A percentile compares a stretch with the other conserved stretches of the same genome.
phyloP scores from a whole-genome alignment of 2,797 vertebrate species.

The Pelochelys cantorii region DNA sequence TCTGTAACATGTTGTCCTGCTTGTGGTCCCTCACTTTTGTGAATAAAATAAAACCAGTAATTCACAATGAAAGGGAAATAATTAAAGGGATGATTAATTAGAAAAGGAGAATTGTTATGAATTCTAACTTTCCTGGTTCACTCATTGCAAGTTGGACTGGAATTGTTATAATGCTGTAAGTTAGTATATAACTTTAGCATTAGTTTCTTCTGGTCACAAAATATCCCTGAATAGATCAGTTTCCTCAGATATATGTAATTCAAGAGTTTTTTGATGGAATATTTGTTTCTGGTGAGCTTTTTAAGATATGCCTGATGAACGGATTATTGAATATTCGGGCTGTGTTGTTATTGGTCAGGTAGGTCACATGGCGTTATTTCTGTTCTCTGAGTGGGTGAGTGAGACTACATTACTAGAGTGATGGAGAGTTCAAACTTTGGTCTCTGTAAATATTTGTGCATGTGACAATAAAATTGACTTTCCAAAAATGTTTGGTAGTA shows the following conservation, averaged over 20 bases:
- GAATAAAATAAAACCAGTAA: background rate
- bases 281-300: background rate
- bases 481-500: background rate
- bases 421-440: background rate
- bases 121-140: background rate
- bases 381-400: background rate
- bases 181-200: background rate
- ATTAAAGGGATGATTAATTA: background rate
- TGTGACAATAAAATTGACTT: background rate
- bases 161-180: background rate
- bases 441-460: background rate
- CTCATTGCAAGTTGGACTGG: rapidly evolving
- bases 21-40: background rate
- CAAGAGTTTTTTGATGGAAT: conserved; percentile 3
- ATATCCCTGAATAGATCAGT: background rate
- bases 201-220: background rate
- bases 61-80: background rate
- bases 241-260: background rate
- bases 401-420: background rate
- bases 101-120: background rate
- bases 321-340: background rate
- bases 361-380: background rate
- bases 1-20: conserved; percentile 23
- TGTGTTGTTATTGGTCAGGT: background rate
- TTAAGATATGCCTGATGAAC: conserved; percentile 11